These are phyloP conservation scores for Corythornis madagascariensis DNA, from an alignment of 2,113 vertebrate genomes.

Conservation along the genomic window DNA sequence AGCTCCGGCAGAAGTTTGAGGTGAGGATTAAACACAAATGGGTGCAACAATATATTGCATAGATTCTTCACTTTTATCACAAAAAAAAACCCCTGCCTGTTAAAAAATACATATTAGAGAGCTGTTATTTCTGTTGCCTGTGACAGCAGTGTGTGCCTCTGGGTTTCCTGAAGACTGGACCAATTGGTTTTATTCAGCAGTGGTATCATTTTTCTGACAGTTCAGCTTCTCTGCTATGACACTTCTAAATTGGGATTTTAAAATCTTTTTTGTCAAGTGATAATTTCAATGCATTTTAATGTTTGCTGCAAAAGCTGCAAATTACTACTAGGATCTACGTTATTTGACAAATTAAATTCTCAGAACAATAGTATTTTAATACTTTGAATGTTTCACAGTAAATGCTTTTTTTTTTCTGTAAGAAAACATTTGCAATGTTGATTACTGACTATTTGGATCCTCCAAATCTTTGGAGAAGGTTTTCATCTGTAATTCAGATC, in stretches of 20 bases:
- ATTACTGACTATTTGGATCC: neutral
- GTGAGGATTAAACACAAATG: slow-evolving; percentile 73
- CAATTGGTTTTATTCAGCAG: neutral
- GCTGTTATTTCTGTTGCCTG: neutral
- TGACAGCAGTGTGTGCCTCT: neutral
- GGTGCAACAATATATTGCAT: neutral
- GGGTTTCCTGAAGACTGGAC: neutral
- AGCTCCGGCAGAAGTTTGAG: slow-evolving; percentile 96
- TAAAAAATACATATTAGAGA: neutral
- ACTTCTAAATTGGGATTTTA: neutral
- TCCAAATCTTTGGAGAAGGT: neutral
- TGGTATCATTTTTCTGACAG: neutral
- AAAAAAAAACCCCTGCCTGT: neutral
- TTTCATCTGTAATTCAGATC: neutral
- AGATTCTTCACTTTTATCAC: neutral
- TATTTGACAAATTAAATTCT: neutral
- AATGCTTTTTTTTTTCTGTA: neutral
- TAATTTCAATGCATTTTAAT: neutral
- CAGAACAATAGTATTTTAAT: neutral
- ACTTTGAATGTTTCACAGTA: neutral
- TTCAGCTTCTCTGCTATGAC: neutral
- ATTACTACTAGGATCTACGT: neutral
- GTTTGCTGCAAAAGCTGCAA: neutral
- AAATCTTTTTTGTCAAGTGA: neutral
- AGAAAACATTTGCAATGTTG: neutral